These are phyloP conservation scores for Nomia melanderi DNA, from an alignment of 1,140 invertebrate genomes.

Conservation along the genomic window DNA sequence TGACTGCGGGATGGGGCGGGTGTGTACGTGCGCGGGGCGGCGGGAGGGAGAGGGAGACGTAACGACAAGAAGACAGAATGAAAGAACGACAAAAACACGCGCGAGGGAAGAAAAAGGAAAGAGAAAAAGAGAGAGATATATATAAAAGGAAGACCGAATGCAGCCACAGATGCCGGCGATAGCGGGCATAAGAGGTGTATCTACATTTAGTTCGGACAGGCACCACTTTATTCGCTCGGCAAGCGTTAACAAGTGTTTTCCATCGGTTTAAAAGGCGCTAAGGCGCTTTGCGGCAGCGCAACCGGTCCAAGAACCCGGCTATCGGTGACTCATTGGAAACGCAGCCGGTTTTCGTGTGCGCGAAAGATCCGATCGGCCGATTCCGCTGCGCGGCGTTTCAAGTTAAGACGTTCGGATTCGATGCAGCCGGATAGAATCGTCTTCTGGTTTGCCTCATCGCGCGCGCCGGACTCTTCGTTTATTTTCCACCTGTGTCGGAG, in stretches of 20 bases:
- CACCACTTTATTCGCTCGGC: conserved; percentile 75
- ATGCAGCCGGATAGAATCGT: not conserved
- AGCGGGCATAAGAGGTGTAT: conserved; percentile 77
- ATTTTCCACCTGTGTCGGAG: conserved; percentile 5
- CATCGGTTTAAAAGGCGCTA: conserved; percentile 71
- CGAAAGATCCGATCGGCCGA: conserved; percentile 25
- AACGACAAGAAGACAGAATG: conserved; percentile 3
- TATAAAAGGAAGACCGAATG: conserved; percentile 42
- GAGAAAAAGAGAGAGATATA: not conserved
- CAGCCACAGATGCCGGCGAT: conserved; percentile 56
- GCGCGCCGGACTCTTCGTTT: not conserved
- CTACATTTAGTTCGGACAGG: conserved; percentile 77
- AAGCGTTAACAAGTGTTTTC: conserved; percentile 79
- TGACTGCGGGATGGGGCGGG: too few species aligned
- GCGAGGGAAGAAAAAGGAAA: not conserved
- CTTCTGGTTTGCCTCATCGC: not conserved
- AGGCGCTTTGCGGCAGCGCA: conserved; percentile 66
- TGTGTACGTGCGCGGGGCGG: not conserved
- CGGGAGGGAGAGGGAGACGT: not conserved
- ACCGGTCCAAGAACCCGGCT: conserved; percentile 45
- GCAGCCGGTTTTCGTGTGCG: conserved; percentile 45
- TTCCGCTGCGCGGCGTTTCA: not conserved
- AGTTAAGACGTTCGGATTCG: conserved; percentile 36
- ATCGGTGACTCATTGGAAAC: conserved; percentile 50
- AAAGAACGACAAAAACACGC: not conserved